Base-by-base conservation (phyloP, 2,888 invertebrate species). In the Hyppa rectilinea region DNA sequence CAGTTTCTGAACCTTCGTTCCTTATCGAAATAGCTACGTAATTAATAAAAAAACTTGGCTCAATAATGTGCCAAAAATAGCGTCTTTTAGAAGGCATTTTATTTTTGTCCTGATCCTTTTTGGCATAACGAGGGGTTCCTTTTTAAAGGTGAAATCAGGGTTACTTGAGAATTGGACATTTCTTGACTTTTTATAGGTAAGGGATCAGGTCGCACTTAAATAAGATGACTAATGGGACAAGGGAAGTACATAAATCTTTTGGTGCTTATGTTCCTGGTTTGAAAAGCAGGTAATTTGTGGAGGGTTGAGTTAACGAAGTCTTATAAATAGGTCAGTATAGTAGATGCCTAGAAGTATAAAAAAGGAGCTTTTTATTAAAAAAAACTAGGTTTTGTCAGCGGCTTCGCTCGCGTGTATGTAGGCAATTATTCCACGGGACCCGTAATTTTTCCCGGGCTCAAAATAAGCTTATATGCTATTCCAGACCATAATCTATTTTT, bases 81-180 rank as follows among this genome's bases (percentile, higher is more conserved):
- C 34, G 40, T 49, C 36, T 60, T 78, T 55, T 47, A 38, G 49
- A 64, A 52, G 40, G 38, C 31, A 67, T 75, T 78, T 66, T 60
- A 75, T 69, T 71, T 29, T 63, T 50, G 40, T 55, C 29, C 36
- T 23, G n/a, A 58, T 40, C 52, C 67, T 49, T 77, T 77, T 66
- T 55, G 43, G 12, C 17, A 23, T 63, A 60, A 67, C 26, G 52
- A 68, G 47, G 56, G 49, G 34, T 53, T 40, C 49, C n/a, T 63
- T 58, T 79, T 71, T 40, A 56, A 70, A 80, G 43, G 58, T 69
- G 20, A 78, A 69, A 53, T 58, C 38, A 61, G 56, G 56, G 68
- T 71, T 63, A 26, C 45, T 47, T 49, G 23, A 55, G 29, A 53
- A 66, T 58, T 38, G 20, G 34, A 56, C 7, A 58, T 66, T 73